Evolutionary conservation across 1,140 invertebrate genomes (phyloP), one percentile per base, ranked within the genome.

Genomic region (Holotrichia oblita): DNA sequence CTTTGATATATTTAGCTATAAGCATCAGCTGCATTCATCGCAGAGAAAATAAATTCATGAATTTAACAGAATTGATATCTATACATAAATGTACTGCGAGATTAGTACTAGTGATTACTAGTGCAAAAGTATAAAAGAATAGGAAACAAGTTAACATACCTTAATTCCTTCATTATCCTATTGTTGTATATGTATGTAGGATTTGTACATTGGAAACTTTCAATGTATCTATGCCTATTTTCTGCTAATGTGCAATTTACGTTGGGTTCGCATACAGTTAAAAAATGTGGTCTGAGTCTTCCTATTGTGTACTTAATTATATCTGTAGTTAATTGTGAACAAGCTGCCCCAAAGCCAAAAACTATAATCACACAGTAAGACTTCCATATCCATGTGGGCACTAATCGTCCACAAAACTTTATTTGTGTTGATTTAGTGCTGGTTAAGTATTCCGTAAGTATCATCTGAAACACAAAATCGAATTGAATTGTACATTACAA

Each of bases 241-340:
- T 85, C 85, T 0, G 88, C 79, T 41, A 89, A 80, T 4, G 80
- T 81, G 80, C 93, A 94, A 81, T 92, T 86, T 64, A 93, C 86
- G 55, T 89, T 85, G 0, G 94, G 94, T 40, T 88, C 84, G 81
- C 94, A 95, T 14, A 95, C 89, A 87, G 90, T 89, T 80, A 97
- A 91, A 87, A 99, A 99, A 88, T 99, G 96, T 8, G 98, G 98
- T 81, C 98, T 88, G 77, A 99, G 88, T 73, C 97, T 90, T 34
- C 98, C 98, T 79, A 99, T 93, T 1, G 93, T 93, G 83, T 98
- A 98, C 87, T 98, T 99, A 24, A 94, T 95, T 81, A 98, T 92
- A 83, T 98, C 96, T 4, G 96, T 97, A 7, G 93, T 92, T 14
- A 97, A 87, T 86, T 96, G 94, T 72, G 93, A 94, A 79, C 93